Evolutionary conservation across 92 coral and sea anemone genomes (phyloP).

Genomic region (Pocillopora grandis): DNA sequence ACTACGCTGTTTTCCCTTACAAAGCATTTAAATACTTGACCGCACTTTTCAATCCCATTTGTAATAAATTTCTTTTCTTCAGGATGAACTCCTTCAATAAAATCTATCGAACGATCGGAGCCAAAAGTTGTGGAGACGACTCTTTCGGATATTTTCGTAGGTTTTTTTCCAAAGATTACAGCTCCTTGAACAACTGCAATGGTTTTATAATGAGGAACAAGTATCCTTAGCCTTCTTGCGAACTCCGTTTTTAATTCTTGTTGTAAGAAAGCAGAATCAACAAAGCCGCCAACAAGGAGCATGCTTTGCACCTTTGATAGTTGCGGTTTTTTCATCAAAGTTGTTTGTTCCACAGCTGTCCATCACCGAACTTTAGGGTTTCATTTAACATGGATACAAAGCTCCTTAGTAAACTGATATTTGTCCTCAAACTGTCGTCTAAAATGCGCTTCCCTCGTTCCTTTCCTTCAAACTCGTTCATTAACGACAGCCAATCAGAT

Average conservation of each 20-base stretch:
- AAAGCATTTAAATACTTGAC: constrained; percentile 44
- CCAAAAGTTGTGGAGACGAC: constrained; percentile 58
- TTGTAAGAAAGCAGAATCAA: constrained; percentile 60
- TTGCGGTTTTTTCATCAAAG: not conserved
- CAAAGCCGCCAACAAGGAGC: constrained; percentile 49
- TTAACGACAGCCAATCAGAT: constrained; percentile 16
- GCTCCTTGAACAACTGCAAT: constrained; percentile 72
- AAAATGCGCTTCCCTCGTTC: constrained; percentile 2
- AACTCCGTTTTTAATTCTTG: constrained; percentile 46
- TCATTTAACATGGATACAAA: constrained; percentile 1
- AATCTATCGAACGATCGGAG: constrained; percentile 31
- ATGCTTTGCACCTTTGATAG: constrained; percentile 47
- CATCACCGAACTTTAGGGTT: not conserved
- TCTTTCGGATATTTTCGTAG: constrained; percentile 52
- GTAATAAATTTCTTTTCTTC: constrained; percentile 48
- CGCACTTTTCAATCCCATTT: constrained; percentile 60
- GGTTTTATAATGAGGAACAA: constrained; percentile 60
- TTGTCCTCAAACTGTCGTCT: constrained; percentile 3
- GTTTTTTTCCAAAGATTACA: constrained; percentile 69
- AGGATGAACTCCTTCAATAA: constrained; percentile 49
- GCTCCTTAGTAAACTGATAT: constrained; percentile 10
- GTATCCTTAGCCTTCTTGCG: constrained; percentile 9
- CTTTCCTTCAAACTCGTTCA: constrained; percentile 31
- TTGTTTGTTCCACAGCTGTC: no score
- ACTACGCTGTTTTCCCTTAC: constrained; percentile 50